Conservation (phyloP, 2,888 invertebrate genomes). For the Brachyptera putata region DNA sequence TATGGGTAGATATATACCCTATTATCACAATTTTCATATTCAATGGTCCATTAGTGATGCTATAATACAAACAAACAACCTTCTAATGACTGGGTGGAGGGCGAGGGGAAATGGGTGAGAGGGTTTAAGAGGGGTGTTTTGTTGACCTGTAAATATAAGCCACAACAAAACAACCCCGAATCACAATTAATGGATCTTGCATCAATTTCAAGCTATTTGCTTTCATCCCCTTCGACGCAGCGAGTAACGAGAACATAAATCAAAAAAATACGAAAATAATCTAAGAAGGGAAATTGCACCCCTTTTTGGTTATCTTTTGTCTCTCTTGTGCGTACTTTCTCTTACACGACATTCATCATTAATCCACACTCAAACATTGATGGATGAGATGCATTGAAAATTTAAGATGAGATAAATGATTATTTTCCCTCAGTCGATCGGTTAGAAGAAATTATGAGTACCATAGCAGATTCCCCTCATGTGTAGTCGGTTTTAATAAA, state of each 20-base stretch:
- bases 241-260: constrained; percentile 22
- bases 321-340: constrained; percentile 10
- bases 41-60: not conserved
- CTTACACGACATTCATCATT: constrained; percentile 9
- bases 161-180: not conserved
- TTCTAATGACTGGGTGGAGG: constrained; percentile 19
- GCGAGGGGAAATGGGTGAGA: not conserved
- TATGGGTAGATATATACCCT: too few relatives aligned
- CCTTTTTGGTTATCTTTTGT: constrained; percentile 17
- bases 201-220: constrained; percentile 25
- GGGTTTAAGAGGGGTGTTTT: constrained; percentile 6
- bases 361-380: constrained; percentile 25
- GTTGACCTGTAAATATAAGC: not conserved
- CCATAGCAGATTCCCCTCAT: constrained; percentile 7
- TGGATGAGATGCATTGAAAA: constrained; percentile 24
- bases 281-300: constrained; percentile 21
- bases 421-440: constrained; percentile 18
- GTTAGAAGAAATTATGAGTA: constrained; percentile 17
- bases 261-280: constrained; percentile 21
- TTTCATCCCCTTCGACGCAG: constrained; percentile 1
- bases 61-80: not conserved
- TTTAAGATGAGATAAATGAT: constrained; percentile 24
- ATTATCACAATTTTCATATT: too few relatives aligned
- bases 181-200: constrained; percentile 24
- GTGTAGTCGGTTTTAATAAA: constrained; percentile 4